Evolutionary conservation across 2,888 invertebrate species (phyloP).

Genomic region (Dascillus cervinus): DNA sequence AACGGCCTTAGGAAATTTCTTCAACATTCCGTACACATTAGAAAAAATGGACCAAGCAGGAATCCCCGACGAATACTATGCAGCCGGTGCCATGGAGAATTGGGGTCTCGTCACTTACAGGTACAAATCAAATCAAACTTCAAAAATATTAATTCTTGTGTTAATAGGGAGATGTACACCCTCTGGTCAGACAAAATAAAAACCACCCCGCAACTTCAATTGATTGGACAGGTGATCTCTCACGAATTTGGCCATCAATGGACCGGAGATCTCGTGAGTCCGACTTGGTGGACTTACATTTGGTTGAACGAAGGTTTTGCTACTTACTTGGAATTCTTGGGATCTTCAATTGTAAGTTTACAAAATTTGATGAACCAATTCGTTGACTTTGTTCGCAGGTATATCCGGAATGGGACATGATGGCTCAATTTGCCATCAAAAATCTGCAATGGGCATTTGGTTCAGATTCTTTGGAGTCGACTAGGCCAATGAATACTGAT

Average conservation of each 20-base stretch:
- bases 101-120: slow-evolving; percentile 76
- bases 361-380: too few relatives aligned
- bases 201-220: slow-evolving; percentile 9
- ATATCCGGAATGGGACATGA: slow-evolving; percentile 9
- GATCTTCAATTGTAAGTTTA: slow-evolving; percentile 14
- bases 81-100: slow-evolving; percentile 78
- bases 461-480: slow-evolving; percentile 19
- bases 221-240: slow-evolving; percentile 35
- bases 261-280: slow-evolving; percentile 43
- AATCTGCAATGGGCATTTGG: slow-evolving; percentile 6
- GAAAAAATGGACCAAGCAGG: slow-evolving; percentile 73
- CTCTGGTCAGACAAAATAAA: too few relatives aligned
- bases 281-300: slow-evolving; percentile 37
- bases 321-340: slow-evolving; percentile 43
- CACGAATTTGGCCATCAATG: slow-evolving; percentile 52
- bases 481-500: slow-evolving; percentile 46
- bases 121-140: slow-evolving; percentile 38
- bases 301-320: slow-evolving; percentile 50
- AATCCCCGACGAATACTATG: slow-evolving; percentile 57
- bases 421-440: slow-evolving; percentile 6
- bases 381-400: slow-evolving; percentile 4
- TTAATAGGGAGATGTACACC: too few relatives aligned
- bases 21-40: slow-evolving; percentile 47
- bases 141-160: too few relatives aligned
- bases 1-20: slow-evolving; percentile 47